Evolutionary conservation across 2,888 invertebrate genomes (phyloP), one percentile per base, ranked within the genome.

Genomic region (Prionchulus punctatus): DNA sequence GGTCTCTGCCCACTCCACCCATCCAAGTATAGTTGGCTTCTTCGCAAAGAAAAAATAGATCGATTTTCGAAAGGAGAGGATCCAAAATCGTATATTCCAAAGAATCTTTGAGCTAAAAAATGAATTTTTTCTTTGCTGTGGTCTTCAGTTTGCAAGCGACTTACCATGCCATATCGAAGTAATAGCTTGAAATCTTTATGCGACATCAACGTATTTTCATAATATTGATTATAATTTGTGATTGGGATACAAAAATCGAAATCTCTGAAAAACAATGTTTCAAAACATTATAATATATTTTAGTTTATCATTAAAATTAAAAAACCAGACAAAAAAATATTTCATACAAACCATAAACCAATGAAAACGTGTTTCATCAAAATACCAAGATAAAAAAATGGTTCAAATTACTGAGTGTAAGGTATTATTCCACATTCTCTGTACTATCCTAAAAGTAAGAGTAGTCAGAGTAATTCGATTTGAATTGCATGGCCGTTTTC

Each of bases 371-470:
- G n/a, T n/a, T n/a, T n/a, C n/a, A n/a, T n/a, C n/a, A n/a, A n/a
- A n/a, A n/a, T n/a, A n/a, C n/a, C n/a, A n/a, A n/a, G n/a, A n/a
- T n/a, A n/a, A n/a, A n/a, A n/a, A n/a, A n/a, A n/a, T n/a, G n/a
- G n/a, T n/a, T n/a, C n/a, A n/a, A n/a, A n/a, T 47, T 58, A 53
- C 1, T 30, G 50, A n/a, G 58, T 58, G 47, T 58, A 36, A 7
- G 55, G 52, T 30, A 58, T 56, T 18, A 58, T n/a, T 21, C 55
- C 58, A 30, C 58, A 58, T 25, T 58, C 58, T 12, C 36, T 7
- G 7, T 36, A 12, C 36, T 18, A 36, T 12, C 36, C 36, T 36
- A 12, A 18, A 36, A 36, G 18, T 12, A 12, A 36, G 18, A 36
- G 36, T 18, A n/a, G n/a, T n/a, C n/a, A n/a, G n/a, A n/a, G n/a